These are phyloP conservation scores for Actinia tenebrosa DNA, from an alignment of 64 coral and sea anemone species.

Conservation along the genomic window DNA sequence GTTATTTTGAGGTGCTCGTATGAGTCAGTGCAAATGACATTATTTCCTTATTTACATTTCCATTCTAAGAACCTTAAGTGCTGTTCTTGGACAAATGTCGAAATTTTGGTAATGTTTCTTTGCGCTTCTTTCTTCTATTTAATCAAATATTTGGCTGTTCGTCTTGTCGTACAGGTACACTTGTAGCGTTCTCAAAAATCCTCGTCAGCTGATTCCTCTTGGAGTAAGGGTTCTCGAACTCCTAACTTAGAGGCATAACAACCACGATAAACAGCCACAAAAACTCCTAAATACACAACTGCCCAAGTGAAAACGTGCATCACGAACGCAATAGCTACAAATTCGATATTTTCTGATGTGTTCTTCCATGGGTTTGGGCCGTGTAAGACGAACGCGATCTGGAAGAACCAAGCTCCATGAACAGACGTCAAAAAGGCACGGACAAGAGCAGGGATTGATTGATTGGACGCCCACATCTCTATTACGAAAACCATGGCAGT, in stretches of 20 bases:
- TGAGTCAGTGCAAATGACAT: too few relatives aligned
- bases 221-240: neutral
- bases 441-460: constrained; percentile 18
- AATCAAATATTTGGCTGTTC: neutral
- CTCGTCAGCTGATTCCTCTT: constrained; percentile 4
- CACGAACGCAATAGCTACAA: constrained; percentile 40
- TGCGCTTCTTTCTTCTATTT: neutral
- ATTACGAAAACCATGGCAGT: constrained; percentile 38
- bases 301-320: constrained; percentile 41
- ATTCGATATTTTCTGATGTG: constrained; percentile 36
- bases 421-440: constrained; percentile 50
- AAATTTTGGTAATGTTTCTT: neutral
- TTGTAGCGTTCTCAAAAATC: neutral
- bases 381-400: constrained; percentile 56
- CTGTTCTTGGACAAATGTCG: too few relatives aligned
- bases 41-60: too few relatives aligned
- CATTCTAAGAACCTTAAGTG: too few relatives aligned
- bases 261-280: constrained; percentile 22
- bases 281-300: constrained; percentile 15
- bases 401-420: constrained; percentile 81
- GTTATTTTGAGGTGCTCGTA: too few relatives aligned
- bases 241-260: neutral
- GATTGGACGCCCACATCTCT: constrained; percentile 16
- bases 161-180: neutral
- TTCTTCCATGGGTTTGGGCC: constrained; percentile 51